Evolutionary conservation across 1,140 invertebrate genomes (phyloP), one percentile per base, ranked within the genome.

Genomic region (Bombus sibiricus): DNA sequence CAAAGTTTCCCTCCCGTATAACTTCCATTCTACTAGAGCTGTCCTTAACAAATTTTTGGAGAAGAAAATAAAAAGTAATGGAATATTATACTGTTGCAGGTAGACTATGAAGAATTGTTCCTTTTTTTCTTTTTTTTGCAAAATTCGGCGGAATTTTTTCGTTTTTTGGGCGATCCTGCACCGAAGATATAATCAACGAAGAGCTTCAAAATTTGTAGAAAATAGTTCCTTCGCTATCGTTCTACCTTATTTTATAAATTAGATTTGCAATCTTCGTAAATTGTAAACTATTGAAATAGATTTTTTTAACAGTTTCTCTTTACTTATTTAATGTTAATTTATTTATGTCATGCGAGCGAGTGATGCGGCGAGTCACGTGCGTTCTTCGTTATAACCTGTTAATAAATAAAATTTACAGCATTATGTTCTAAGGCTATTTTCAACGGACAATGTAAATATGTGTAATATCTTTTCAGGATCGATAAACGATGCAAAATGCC

Each of bases 51-150:
- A 12, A 57, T n/a, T 28, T 18, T 57, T 25, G 43, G 25, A 9
- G 12, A 6, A 57, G 22, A 57, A 15, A 28, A 37, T 22, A 25
- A 32, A 34, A 32, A 34, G 62, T 79, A 79, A 79, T 79, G 62
- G 47, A 57, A 66, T 66, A 12, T 79, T 79, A 66, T 66, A 10
- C 41, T 79, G 77, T 79, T 79, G 62, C 77, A 79, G 77, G 77
- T 79, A 79, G 41, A 53, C 74, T 75, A 66, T 43, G 76, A 64
- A 78, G 76, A 64, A 41, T 78, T 66, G 76, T 78, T 78, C 59
- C 39, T 78, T 78, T 18, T 37, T 37, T 78, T 18, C n/a, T 37
- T 76, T 37, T 76, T 34, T 37, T 75, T 76, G 22, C 22, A 22
- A 53, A 53, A 75, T 53, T 53, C 32, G 22, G 12, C n/a, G 22